A percentile compares a stretch with the other conserved stretches of the same genome.
phyloP scores from a whole-genome alignment of 1,140 invertebrate species.

The Drosophila sechellia region DNA sequence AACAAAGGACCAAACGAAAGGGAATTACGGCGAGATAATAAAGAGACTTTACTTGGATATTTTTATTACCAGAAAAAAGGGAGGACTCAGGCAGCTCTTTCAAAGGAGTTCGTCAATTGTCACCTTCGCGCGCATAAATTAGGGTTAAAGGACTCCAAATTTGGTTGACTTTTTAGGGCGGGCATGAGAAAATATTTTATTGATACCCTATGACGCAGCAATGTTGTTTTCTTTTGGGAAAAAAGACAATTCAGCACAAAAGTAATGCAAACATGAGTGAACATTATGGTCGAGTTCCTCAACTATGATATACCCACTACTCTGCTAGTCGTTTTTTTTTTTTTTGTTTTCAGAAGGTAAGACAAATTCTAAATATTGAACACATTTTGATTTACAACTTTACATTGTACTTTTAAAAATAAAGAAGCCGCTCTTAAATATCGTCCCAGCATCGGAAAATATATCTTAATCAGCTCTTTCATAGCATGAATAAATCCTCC shows the following conservation, averaged over 20 bases:
- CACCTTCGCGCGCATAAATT: conserved; percentile 80
- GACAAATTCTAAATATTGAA: no score
- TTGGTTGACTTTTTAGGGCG: conserved; percentile 23
- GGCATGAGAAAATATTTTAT: conserved; percentile 79
- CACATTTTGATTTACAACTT: no score
- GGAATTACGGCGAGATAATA: conserved; percentile 73
- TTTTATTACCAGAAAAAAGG: conserved; percentile 69
- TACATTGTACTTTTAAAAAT: no score
- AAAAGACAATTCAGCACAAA: not conserved
- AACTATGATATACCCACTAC: no score
- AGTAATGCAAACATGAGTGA: conserved; percentile 6
- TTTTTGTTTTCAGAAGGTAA: no score
- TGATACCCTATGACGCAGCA: conserved; percentile 70
- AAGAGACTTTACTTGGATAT: conserved; percentile 80
- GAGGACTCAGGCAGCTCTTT: conserved; percentile 13
- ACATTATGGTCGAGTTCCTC: no score
- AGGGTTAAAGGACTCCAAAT: conserved; percentile 72
- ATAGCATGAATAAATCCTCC: not conserved
- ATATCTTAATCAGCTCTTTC: conserved; percentile 1
- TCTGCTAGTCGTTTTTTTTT: no score
- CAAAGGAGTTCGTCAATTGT: conserved; percentile 77
- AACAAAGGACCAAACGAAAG: conserved; percentile 43
- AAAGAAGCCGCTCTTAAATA: no score
- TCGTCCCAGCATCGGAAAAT: no score
- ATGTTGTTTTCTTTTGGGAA: not conserved